Conservation (phyloP, 2,113 vertebrate genomes). For the Heterotis niloticus region DNA sequence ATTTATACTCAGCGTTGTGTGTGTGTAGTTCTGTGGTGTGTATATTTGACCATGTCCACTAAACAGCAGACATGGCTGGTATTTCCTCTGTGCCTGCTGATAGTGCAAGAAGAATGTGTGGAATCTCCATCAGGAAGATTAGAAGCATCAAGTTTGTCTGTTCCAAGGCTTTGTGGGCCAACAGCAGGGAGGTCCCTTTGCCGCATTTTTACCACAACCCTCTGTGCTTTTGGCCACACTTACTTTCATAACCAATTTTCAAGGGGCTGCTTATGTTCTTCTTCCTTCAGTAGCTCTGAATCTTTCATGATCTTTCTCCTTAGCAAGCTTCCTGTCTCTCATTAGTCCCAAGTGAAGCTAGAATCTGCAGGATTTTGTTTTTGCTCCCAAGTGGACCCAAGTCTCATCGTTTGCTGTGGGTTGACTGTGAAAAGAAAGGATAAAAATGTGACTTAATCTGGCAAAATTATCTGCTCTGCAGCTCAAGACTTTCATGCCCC, state of each 20-base stretch:
- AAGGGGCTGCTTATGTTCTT: background rate
- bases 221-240: background rate
- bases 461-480: constrained; percentile 40
- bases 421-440: background rate
- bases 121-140: constrained; percentile 62
- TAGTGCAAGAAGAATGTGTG: constrained; percentile 60
- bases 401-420: constrained; percentile 24
- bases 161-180: constrained; percentile 12
- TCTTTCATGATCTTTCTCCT: background rate
- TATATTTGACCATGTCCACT: constrained; percentile 33
- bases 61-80: constrained; percentile 42
- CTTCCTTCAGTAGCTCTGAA: background rate
- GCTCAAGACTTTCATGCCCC: background rate
- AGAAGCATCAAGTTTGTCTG: constrained; percentile 46
- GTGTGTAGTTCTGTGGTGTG: constrained; percentile 18
- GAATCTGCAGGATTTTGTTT: background rate
- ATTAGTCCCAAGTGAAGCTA: background rate
- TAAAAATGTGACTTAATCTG: constrained; percentile 26
- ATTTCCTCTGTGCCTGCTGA: constrained; percentile 62
- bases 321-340: background rate
- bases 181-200: background rate
- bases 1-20: constrained; percentile 12
- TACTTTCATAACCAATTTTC: background rate
- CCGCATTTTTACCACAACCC: background rate
- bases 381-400: constrained; percentile 26